Conservation (phyloP, 2,113 vertebrate species). For the Castor canadensis region DNA sequence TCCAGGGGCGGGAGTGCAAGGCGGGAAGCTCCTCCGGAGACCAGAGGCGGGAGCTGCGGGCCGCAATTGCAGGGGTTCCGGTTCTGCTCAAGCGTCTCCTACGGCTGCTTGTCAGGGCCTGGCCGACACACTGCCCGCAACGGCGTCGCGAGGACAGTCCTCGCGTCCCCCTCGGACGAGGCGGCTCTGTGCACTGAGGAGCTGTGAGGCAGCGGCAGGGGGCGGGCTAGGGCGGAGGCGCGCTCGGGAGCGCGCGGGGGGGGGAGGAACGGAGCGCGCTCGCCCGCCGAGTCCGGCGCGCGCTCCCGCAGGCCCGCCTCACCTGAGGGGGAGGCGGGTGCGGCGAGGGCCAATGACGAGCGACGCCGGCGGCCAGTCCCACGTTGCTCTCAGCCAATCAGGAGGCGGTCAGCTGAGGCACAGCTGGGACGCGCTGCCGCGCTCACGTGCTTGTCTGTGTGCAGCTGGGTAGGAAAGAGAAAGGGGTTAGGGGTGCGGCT, state of each 20-base stretch:
- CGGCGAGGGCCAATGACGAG: conserved; percentile 56
- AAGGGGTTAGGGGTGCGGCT: conserved; percentile 30
- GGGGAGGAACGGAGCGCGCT: background rate
- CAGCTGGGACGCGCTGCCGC: conserved; percentile 64
- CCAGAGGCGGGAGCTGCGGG: background rate
- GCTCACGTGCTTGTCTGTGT: conserved; percentile 72
- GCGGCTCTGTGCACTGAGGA: conserved; percentile 38
- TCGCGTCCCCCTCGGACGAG: conserved; percentile 60
- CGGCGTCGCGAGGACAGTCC: background rate
- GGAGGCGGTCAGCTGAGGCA: conserved; percentile 60
- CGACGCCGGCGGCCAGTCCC: conserved; percentile 46
- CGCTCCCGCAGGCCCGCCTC: conserved; percentile 71
- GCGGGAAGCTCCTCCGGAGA: conserved; percentile 47
- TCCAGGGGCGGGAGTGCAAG: conserved; percentile 55
- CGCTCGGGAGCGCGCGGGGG: background rate
- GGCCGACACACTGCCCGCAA: background rate
- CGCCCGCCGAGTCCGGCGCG: background rate
- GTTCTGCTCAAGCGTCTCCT: background rate
- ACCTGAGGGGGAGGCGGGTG: conserved; percentile 78
- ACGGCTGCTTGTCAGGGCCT: conserved; percentile 46
- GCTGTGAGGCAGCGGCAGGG: conserved; percentile 59
- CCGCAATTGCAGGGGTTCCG: background rate
- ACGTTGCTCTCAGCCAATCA: conserved; percentile 61
- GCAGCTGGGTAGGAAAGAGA: conserved; percentile 27
- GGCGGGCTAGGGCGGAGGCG: conserved; percentile 71